Conservation (phyloP, 1,140 invertebrate species). For the Nebria ingens region DNA sequence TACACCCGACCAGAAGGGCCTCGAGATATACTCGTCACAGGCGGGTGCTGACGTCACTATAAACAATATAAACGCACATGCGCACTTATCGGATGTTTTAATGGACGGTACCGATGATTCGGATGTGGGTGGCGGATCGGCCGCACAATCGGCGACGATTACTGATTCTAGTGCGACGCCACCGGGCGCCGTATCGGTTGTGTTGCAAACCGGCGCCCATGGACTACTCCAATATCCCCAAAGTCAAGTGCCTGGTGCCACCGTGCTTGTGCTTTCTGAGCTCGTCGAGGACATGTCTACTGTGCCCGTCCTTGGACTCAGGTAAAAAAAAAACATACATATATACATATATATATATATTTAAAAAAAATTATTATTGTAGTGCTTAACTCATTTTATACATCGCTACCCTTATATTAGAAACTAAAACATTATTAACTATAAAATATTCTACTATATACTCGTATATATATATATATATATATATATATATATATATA, state of each 20-base stretch:
- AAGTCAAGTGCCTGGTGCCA: slow-evolving; percentile 33
- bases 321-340: slow-evolving; percentile 21
- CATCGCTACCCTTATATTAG: too few relatives aligned
- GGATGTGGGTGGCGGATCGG: slow-evolving; percentile 23
- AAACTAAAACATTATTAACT: too few relatives aligned
- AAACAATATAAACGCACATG: slow-evolving; percentile 35
- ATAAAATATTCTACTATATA: too few relatives aligned
- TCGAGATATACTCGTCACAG: slow-evolving; percentile 38
- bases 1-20: slow-evolving; percentile 39
- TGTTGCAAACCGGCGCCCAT: slow-evolving; percentile 30
- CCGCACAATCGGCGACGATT: slow-evolving; percentile 28
- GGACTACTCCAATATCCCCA: slow-evolving; percentile 33
- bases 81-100: slow-evolving; percentile 38
- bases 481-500: too few relatives aligned
- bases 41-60: slow-evolving; percentile 37
- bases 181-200: slow-evolving; percentile 33
- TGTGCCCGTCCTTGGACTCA: slow-evolving; percentile 30
- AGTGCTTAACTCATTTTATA: too few relatives aligned
- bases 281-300: slow-evolving; percentile 35
- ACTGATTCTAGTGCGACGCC: slow-evolving; percentile 33
- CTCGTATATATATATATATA: too few relatives aligned
- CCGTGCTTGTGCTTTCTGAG: slow-evolving; percentile 43
- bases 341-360: too few relatives aligned
- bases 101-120: slow-evolving; percentile 34
- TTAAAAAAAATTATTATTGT: too few relatives aligned